Evolutionary conservation across 2,888 invertebrate species (phyloP), one percentile per base, ranked within the genome.

Genomic region (Scaptomyza parva): DNA sequence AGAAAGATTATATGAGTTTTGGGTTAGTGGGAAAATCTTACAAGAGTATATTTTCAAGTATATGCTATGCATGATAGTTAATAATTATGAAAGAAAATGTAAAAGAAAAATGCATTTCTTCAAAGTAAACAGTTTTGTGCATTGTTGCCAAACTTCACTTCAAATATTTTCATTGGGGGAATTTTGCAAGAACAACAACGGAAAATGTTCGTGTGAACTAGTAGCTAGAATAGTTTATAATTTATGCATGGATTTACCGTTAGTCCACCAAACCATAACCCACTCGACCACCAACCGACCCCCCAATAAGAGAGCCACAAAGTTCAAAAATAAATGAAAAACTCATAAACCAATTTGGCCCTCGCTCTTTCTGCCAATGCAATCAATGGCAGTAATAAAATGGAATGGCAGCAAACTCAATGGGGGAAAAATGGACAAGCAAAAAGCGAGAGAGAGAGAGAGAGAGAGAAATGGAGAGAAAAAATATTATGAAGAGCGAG

Each of bases 211-310:
- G 35, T 47, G 18, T 12, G 12, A 68, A 68, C 54, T 43, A 33
- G 30, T 44, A 70, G 51, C 55, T 40, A 4, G 8, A 33, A 30
- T 20, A 41, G n/a, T 39, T 52, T 18, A 58, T 57, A 67, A 66
- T 74, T 53, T 70, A 65, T 74, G 55, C 74, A 62, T 9, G 28
- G 47, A 65, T 53, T 59, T 69, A n/a, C 6, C 47, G 28, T 45
- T 39, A 47, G 40, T 9, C 17, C 12, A 37, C 37, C n/a, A n/a
- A 14, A 37, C 22, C 45, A 6, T 24, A 47, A 30, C 7, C 30
- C 11, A 18, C 14, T 33, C 58, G 41, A 55, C 47, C 50, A 5
- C 30, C 11, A 18, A 12, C 28, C 58, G 41, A 55, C 47, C 50
- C 45, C 41, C 37, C 37, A 17, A 35, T 41, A 55, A 37, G 30